Percentiles rank a stretch among this genome's conserved stretches.
phyloP scores from a whole-genome alignment of 2,113 vertebrate genomes.

The Elephas maximus region DNA sequence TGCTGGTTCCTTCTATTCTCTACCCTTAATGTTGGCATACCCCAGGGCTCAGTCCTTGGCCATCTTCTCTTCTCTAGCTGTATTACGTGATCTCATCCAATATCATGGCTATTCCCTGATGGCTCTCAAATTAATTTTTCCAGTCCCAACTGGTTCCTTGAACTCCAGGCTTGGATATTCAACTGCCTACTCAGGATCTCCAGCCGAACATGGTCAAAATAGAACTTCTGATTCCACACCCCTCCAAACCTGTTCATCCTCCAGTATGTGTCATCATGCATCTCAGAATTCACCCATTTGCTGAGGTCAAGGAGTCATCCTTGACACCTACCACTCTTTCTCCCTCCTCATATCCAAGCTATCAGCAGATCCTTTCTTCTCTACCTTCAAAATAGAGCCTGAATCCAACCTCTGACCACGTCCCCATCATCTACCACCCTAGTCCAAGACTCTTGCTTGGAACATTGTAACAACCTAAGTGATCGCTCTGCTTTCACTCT shows the following conservation, averaged over 20 bases:
- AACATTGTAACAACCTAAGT: constrained; percentile 16
- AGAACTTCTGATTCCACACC: background rate
- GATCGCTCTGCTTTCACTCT: background rate
- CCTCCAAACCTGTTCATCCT: constrained; percentile 15
- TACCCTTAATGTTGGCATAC: background rate
- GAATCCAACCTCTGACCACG: background rate
- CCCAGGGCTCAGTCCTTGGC: background rate
- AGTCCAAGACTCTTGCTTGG: background rate
- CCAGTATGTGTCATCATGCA: background rate
- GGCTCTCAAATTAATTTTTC: background rate
- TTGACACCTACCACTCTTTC: background rate
- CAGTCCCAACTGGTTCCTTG: background rate
- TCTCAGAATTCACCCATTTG: background rate
- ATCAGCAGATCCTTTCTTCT: background rate
- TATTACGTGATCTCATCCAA: background rate
- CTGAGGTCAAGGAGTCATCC: background rate
- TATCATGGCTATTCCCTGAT: background rate
- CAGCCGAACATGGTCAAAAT: background rate
- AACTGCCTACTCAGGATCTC: background rate
- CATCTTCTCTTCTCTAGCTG: background rate
- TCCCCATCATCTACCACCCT: background rate
- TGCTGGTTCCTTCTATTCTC: background rate
- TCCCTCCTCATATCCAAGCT: no score
- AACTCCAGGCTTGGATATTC: background rate
- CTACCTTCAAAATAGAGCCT: background rate